Evolutionary conservation across 2,888 invertebrate species (phyloP), one percentile per base, ranked within the genome.

Genomic region (Andrena bicolor): DNA sequence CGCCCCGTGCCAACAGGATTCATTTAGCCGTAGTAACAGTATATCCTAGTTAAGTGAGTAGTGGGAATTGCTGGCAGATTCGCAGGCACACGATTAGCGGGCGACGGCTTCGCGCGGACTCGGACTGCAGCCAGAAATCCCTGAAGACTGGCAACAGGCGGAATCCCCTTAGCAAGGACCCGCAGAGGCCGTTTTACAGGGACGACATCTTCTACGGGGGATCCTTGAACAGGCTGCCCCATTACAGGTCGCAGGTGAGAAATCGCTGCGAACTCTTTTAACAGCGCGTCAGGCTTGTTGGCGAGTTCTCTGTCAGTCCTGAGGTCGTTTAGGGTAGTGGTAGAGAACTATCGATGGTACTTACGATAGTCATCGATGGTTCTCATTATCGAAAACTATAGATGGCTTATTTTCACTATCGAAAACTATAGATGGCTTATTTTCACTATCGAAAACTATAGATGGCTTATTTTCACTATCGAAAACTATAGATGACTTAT

Each of bases 201-300:
- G 98, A 98, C 90, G 99, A 99, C 92, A 98, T 98, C 84, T 98
- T 99, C 95, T 99, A 98, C 92, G 96, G 96, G 4, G 98, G 97
- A 13, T 98, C 98, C 82, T 95, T 98, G 82, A 96, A 96, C n/a
- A 95, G 98, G 86, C 95, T 99, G 72, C 97, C 98, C 0, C 97
- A 98, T 91, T 98, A 98, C 92, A 96, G 96, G 49, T 97, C 97
- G 0, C 96, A 96, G 91, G 95, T 94, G 90, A 88, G 26, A 35
- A 10, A 0, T 1, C 6, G 4, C 7, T 1, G 2, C 7, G 8
- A 53, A 23, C 16, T 10, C 7, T 53, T 16, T 35, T 6, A 3
- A 7, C 20, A 48, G 30, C 10, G 13, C 10, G 8, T 26, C 13
- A 2, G 56, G 13, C 10, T 26, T 4, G 23, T 26, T 26, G 23